Base-by-base conservation (phyloP, 1,140 invertebrate species). In the Procambarus virginalis region DNA sequence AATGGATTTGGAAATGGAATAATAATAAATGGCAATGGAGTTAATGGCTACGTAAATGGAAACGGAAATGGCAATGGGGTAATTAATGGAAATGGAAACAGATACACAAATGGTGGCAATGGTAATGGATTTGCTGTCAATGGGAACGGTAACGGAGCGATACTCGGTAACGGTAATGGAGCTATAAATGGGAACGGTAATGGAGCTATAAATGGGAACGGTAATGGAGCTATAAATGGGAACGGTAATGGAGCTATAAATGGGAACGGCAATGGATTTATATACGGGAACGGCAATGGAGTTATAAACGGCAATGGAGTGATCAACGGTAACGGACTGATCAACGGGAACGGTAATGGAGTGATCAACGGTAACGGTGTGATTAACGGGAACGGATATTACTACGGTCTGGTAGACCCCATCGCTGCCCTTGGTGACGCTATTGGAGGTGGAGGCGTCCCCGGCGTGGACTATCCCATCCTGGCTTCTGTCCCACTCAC, bases 401-500 rank as follows among this genome's bases (percentile, higher is more conserved):
- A 34, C 34, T 34, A 34, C 34, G 78, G 9, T 1, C 12, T 80
- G 20, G 81, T 70, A 64, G 81, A 84, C 64, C 81, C 81, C 60
- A 84, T 84, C 68, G 34, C 34, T 1, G 34, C 34, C 34, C 34
- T 34, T 34, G 34, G 34, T 34, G 34, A 34, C 34, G 34, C 81
- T 60, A 84, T 84, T 14, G 64, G 81, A 48, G 60, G 60, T 4
- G 60, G 14, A n/a, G 34, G 34, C 34, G 34, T 34, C 34, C 51
- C 81, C n/a, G 81, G 81, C 64, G 81, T 84, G 60, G 81, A 84
- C 81, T 84, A 84, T 34, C 79, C 51, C 79, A 81, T 81, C 79
- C 79, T 81, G 49, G 79, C 79, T 45, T 81, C 51, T 45, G 81
- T 84, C 5, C 81, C 81, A 9, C 0, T 49, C 60, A 84, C 81